These are phyloP conservation scores for Tupaia chinensis DNA, from an alignment of 2,113 vertebrate genomes.

Conservation along the genomic window DNA sequence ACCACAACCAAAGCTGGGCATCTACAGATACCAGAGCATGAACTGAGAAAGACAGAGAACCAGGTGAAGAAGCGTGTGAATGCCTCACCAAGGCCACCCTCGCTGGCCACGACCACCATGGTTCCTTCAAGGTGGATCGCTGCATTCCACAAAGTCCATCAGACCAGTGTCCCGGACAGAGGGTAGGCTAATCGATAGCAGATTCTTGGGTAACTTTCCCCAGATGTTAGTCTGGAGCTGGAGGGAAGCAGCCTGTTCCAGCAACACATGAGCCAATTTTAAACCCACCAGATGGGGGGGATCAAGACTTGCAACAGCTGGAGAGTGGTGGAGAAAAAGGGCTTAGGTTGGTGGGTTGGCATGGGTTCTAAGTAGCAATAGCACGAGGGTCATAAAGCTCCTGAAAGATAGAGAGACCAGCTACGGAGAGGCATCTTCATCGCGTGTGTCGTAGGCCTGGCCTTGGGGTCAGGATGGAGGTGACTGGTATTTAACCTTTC, in stretches of 20 bases:
- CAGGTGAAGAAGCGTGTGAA: background rate
- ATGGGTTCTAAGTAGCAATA: background rate
- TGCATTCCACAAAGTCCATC: background rate
- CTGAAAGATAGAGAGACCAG: background rate
- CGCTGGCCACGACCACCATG: fast-evolving
- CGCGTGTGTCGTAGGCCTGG: too few relatives aligned
- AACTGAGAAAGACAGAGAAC: background rate
- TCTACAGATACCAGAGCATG: background rate
- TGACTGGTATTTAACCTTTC: background rate
- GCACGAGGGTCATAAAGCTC: background rate
- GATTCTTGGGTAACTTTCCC: background rate
- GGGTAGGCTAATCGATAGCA: background rate
- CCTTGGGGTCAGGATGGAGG: background rate
- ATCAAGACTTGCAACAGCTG: background rate
- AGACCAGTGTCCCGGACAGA: background rate
- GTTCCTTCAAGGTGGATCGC: background rate
- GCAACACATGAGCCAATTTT: background rate
- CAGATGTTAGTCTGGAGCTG: background rate
- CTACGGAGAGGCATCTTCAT: background rate
- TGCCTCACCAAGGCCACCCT: fast-evolving
- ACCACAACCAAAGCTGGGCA: background rate
- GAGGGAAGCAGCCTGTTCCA: background rate
- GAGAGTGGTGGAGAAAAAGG: fast-evolving
- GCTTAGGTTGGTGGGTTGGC: background rate
- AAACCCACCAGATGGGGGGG: background rate